Evolutionary conservation across 2,797 vertebrate species (phyloP), one percentile per base, ranked within the genome.

Genomic region (Chlorospingus flavigularis): DNA sequence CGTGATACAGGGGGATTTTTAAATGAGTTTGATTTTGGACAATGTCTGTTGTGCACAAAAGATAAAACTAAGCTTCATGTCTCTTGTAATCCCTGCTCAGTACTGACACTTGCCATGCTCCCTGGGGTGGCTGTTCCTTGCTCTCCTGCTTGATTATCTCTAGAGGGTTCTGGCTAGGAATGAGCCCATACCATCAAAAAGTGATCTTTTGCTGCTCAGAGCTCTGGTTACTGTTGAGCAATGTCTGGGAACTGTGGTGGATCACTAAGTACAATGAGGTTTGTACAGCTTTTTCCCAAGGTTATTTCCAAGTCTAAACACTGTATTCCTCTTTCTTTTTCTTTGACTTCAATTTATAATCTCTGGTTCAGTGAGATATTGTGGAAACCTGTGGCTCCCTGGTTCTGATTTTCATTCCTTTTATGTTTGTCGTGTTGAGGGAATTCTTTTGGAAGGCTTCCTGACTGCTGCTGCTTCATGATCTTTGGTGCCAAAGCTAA

Each of bases 361-460:
- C 54, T 43, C 28, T 84, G 60, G 13, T 86, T 91, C 60, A 40
- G 31, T 72, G 93, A 88, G 86, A 84, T 37, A 28, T 47, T 78
- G 20, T 86, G 83, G 80, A 92, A 86, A 53, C 11, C 10, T 1
- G 1, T 35, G 40, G 21, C 31, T 95, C 30, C 31, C 28, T 60
- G 28, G 39, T 73, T 91, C n/a, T 80, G 63, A 65, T 72, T 88
- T 63, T 80, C 10, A 20, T 88, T 92, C 58, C 37, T 89, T 72
- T 65, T 90, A 31, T 26, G 35, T 93, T 75, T 75, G 35, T 79
- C 20, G 25, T 85, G 33, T 88, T 76, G 83, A 90, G 67, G 68
- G 67, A 82, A 74, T 92, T 93, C 18, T 88, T 89, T 85, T 93
- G 74, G 80, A 95, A 91, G 63, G n/a, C 50, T 95, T 90, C 74